Base-by-base conservation (phyloP, 2,113 vertebrate species). In the Elgaria multicarinata region DNA sequence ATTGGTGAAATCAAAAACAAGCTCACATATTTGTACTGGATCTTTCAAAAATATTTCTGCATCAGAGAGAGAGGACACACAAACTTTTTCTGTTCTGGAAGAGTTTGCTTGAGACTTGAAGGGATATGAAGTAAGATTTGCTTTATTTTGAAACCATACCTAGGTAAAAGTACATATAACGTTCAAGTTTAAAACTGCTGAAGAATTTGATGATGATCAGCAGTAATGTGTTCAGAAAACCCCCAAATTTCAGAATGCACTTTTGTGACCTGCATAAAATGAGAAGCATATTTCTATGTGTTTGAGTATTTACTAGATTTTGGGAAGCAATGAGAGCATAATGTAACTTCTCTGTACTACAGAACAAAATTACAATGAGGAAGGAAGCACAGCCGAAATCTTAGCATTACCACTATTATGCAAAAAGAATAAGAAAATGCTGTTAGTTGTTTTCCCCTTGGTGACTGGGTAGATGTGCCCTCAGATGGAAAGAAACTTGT, bases 401-500 rank as follows among this genome's bases (percentile, higher is more conserved):
- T 97, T 97, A 97, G 96, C 97, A 98, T 97, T 95, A 92, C 91
- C 95, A 93, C 94, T 95, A 95, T 96, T 98, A 96, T 97, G 96
- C 96, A 97, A 97, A 96, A 95, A 93, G 90, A 92, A 79, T 62
- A 97, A 96, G 94, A 95, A 86, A 78, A 92, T 80, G 79, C 93
- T 96, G 96, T 91, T 95, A 95, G 94, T 96, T 93, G 90, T 96
- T 97, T 96, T 95, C 95, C 95, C 94, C 93, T 96, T 95, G 93
- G 96, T 96, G 95, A 95, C 95, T 95, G 94, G 87, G 91, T 92
- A 94, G 95, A 92, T 24, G 12, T 96, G 95, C 96, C 97, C 97
- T 98, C 96, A 97, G 97, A 97, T 98, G 96, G 97, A 97, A 98
- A 98, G 97, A 96, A 97, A 92, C 98, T 97, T 98, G 97, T 98